Conservation (phyloP, 1,140 invertebrate genomes). For the Nixonia krombeini region DNA sequence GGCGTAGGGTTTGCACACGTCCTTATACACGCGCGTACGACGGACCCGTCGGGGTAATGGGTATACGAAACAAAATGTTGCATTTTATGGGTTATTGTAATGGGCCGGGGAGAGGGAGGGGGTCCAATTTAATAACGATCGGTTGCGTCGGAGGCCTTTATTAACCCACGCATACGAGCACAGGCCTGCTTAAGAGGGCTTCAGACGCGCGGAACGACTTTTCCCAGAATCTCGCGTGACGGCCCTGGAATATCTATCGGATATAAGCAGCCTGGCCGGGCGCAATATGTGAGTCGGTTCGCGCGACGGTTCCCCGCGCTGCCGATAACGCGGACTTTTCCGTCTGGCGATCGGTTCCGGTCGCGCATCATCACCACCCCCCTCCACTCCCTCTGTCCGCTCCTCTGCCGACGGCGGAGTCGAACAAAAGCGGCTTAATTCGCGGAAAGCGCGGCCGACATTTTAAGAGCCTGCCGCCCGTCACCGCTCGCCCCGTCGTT, state of each 20-base stretch:
- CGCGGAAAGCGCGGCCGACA: too few relatives aligned
- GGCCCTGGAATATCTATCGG: constrained; percentile 64
- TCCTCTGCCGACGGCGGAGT: too few relatives aligned
- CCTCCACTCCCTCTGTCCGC: too few relatives aligned
- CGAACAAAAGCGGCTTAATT: too few relatives aligned
- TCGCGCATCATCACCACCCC: too few relatives aligned
- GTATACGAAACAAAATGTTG: constrained; percentile 65
- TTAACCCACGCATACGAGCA: constrained; percentile 60
- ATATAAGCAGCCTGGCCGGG: constrained; percentile 48
- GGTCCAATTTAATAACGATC: constrained; percentile 71
- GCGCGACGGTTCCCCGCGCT: too few relatives aligned
- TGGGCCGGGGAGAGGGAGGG: constrained; percentile 57
- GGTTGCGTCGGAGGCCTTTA: constrained; percentile 66
- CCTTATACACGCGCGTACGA: too few relatives aligned
- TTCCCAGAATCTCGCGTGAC: constrained; percentile 71
- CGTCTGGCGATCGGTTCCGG: constrained; percentile 44
- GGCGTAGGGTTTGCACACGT: too few relatives aligned
- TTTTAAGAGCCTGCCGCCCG: too few relatives aligned
- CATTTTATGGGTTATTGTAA: constrained; percentile 71
- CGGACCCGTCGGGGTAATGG: constrained; percentile 58
- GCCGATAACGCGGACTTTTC: constrained; percentile 18
- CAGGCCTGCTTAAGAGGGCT: constrained; percentile 45
- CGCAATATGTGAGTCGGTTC: too few relatives aligned
- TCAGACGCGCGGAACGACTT: constrained; percentile 67
- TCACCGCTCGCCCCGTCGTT: too few relatives aligned